Conservation (phyloP, 2,797 vertebrate species). For the Hybognathus amarus region DNA sequence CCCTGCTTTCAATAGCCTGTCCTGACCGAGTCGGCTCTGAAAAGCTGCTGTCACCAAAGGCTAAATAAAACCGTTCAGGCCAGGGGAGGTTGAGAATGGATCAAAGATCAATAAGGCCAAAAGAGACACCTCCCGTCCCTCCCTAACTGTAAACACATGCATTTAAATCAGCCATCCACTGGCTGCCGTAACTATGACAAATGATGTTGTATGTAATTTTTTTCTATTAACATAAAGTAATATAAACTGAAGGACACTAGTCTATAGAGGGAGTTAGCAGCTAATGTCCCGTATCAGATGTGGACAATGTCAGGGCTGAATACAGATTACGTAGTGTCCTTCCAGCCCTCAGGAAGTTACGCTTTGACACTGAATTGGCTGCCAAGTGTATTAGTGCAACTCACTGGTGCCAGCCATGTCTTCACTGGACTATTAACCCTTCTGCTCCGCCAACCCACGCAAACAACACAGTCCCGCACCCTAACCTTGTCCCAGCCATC, state of each 20-base stretch:
- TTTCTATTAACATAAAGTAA: constrained; percentile 99
- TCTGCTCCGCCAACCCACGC: constrained; percentile 53
- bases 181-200: constrained; percentile 98
- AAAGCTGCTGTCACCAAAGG: constrained; percentile 26
- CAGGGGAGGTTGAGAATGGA: constrained; percentile 53
- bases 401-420: constrained; percentile 84
- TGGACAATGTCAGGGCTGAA: constrained; percentile 99
- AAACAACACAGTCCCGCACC: constrained; percentile 33
- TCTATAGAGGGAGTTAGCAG: constrained; percentile 99
- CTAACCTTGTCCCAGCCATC: constrained; percentile 55
- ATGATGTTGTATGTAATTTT: constrained; percentile 99
- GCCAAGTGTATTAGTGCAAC: constrained; percentile 90
- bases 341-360: constrained; percentile 91
- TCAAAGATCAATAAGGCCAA: constrained; percentile 79
- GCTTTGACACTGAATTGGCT: constrained; percentile 90
- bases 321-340: constrained; percentile 99
- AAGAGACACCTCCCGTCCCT: constrained; percentile 73
- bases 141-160: constrained; percentile 97
- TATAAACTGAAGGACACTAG: constrained; percentile 99
- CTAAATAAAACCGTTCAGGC: constrained; percentile 51
- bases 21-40: constrained; percentile 19
- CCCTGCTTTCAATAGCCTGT: constrained; percentile 22
- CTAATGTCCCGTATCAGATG: constrained; percentile 99
- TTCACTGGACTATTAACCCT: constrained; percentile 94
- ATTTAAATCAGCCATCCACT: constrained; percentile 96